Evolutionary conservation across 2,888 invertebrate genomes (phyloP).

Genomic region (Labia minor): DNA sequence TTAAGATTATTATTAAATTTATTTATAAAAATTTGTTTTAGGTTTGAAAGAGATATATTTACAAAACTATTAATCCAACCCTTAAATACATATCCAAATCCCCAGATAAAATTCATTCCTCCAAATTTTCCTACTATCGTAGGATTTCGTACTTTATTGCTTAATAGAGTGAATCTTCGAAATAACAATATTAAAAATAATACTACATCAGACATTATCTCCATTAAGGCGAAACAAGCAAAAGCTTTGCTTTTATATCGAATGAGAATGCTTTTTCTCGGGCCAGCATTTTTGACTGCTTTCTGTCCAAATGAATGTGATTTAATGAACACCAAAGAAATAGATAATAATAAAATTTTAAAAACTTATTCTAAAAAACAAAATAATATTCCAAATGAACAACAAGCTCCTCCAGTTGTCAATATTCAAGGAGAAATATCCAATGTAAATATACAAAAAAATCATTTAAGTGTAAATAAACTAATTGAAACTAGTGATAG

Average conservation of each 20-base stretch:
- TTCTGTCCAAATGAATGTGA: neutral
- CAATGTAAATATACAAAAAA: too few species aligned
- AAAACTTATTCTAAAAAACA: neutral
- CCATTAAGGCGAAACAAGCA: neutral
- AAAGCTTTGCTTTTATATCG: neutral
- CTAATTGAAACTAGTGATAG: too few species aligned
- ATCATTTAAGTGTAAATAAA: too few species aligned
- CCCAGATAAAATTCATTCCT: neutral
- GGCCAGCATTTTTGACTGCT: neutral
- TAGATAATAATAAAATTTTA: neutral
- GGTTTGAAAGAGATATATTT: neutral
- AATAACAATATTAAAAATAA: neutral
- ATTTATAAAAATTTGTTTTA: too few species aligned
- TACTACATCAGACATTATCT: neutral
- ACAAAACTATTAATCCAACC: neutral
- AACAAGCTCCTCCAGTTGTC: too few species aligned
- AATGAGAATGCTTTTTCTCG: neutral
- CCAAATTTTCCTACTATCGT: neutral
- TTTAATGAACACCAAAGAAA: neutral
- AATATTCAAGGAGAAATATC: too few species aligned
- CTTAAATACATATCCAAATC: too few species aligned
- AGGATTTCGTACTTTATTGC: neutral
- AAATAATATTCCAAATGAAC: neutral
- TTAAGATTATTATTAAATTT: too few species aligned
- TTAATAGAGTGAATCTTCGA: neutral